Percentiles rank a stretch among this genome's conserved stretches.
Evolutionary conservation across 2,888 invertebrate genomes (phyloP).

Genomic region (Tiliacea citrago): DNA sequence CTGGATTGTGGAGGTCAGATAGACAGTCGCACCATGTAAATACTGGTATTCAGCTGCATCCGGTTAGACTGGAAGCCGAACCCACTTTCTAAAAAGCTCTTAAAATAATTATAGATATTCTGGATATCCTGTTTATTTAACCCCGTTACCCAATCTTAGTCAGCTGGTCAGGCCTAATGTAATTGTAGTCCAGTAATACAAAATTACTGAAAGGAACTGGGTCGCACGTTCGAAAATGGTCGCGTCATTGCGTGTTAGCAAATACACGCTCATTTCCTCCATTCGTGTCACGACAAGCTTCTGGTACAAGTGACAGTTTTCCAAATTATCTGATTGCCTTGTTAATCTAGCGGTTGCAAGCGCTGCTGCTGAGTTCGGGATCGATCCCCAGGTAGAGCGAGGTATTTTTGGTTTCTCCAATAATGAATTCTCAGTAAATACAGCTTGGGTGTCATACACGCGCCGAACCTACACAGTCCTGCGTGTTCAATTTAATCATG

Average conservation of each 20-base stretch:
- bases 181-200: neutral
- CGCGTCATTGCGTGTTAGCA: slow-evolving; percentile 19
- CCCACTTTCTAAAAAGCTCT: neutral
- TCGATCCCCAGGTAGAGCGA: neutral
- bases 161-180: neutral
- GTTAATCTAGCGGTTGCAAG: neutral
- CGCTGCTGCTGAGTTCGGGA: neutral
- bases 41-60: no score
- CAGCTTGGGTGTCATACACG: no score
- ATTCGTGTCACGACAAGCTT: slow-evolving; percentile 25
- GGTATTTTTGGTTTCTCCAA: no score
- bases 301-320: slow-evolving; percentile 41
- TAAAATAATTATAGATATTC: neutral
- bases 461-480: no score
- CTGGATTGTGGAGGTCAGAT: no score
- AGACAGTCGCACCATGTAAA: no score
- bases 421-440: neutral
- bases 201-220: slow-evolving; percentile 17
- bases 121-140: neutral
- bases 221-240: slow-evolving; percentile 31
- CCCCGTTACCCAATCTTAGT: neutral
- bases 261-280: slow-evolving; percentile 29
- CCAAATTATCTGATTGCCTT: neutral
- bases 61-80: no score
- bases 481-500: no score